Conservation (phyloP, 1,140 invertebrate species). For the Pseudomyrmex cubaensis region DNA sequence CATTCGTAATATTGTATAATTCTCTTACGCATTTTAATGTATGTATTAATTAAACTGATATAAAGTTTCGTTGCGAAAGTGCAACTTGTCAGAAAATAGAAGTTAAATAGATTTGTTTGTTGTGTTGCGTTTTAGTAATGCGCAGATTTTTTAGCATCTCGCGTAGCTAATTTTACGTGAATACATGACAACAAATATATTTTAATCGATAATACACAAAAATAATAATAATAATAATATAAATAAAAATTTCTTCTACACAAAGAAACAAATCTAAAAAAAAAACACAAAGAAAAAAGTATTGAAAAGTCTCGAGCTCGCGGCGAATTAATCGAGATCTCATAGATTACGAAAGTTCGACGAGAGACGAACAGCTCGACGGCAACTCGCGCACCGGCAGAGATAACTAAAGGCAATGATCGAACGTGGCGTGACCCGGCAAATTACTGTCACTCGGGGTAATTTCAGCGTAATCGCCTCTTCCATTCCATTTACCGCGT, state of each 20-base stretch:
- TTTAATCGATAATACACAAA: background rate
- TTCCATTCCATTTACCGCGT: conserved; percentile 63
- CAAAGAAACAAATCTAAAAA: too few species aligned
- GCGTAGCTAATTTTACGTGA: background rate
- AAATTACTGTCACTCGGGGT: conserved; percentile 63
- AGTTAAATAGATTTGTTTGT: too few species aligned
- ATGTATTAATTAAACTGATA: conserved; percentile 23
- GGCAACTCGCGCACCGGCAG: conserved; percentile 23
- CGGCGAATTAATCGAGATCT: conserved; percentile 23
- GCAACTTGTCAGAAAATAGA: background rate
- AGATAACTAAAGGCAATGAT: conserved; percentile 55
- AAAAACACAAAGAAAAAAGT: background rate
- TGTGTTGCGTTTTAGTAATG: too few species aligned
- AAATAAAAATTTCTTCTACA: background rate
- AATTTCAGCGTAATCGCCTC: conserved; percentile 62
- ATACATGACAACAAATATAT: background rate
- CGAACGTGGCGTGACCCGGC: conserved; percentile 59
- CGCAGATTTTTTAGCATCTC: too few species aligned
- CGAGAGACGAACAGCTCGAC: conserved; percentile 16
- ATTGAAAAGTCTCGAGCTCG: conserved; percentile 7
- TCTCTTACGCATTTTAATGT: conserved; percentile 36
- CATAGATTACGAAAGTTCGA: conserved; percentile 47
- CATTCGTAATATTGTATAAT: conserved; percentile 38
- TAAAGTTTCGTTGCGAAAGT: conserved; percentile 1
- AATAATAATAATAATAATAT: too few species aligned